Percentiles rank a stretch among this genome's conserved stretches.
These are phyloP conservation scores for Lapara coniferarum DNA, from an alignment of 2,888 invertebrate genomes.

Conservation along the genomic window DNA sequence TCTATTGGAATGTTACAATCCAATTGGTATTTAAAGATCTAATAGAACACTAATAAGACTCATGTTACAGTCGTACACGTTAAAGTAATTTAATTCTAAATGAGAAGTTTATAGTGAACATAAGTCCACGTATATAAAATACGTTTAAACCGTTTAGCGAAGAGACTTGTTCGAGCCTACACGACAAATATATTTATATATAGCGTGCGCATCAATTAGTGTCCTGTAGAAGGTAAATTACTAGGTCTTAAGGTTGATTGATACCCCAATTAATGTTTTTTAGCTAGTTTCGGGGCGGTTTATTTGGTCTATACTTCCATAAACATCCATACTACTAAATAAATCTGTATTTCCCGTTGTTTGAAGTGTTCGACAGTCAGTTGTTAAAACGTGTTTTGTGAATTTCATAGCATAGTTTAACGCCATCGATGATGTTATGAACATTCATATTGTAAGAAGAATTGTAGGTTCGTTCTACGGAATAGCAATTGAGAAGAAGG, in stretches of 20 bases:
- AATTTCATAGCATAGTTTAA: too few species aligned
- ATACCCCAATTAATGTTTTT: conserved; percentile 16
- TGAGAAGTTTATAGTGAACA: conserved; percentile 13
- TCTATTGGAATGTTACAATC: background rate
- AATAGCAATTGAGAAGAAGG: too few species aligned
- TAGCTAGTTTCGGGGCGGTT: background rate
- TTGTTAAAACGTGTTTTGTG: too few species aligned
- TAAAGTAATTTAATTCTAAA: conserved; percentile 8
- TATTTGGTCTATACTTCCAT: too few species aligned
- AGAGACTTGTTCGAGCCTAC: background rate
- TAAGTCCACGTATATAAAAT: conserved; percentile 4
- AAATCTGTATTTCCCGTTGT: background rate
- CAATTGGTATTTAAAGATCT: conserved; percentile 1
- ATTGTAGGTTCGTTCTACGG: too few species aligned
- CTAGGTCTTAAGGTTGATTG: conserved; percentile 7
- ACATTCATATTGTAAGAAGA: too few species aligned
- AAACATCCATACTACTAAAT: too few species aligned
- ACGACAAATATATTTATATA: conserved; percentile 11
- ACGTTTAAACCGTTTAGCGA: conserved; percentile 8
- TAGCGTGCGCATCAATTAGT: conserved; percentile 2
- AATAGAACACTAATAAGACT: conserved; percentile 9
- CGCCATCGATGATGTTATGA: too few species aligned
- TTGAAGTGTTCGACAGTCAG: too few species aligned
- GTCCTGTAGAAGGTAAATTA: conserved; percentile 6
- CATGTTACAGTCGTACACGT: conserved; percentile 2